Evolutionary conservation across 2,113 vertebrate genomes (phyloP), one percentile per base, ranked within the genome.

Genomic region (Nothobranchius furzeri): DNA sequence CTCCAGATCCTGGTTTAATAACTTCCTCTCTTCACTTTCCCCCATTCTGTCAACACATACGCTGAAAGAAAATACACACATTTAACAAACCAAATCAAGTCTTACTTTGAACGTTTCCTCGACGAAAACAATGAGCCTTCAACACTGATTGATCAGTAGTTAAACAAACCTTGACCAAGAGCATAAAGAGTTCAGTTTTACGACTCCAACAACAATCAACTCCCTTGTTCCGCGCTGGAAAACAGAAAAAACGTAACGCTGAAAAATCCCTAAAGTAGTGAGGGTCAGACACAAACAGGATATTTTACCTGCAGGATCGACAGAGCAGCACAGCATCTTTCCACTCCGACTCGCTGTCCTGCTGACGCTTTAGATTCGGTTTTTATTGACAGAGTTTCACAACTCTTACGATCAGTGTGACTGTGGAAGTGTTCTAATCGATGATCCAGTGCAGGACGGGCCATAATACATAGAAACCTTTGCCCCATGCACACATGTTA

Each of bases 1-100:
- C 83, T 97, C 96, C 76, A 93, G 92, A 67, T 90, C 93, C 85
- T 93, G 88, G 81, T 96, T 97, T 68, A 98, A 89, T 67, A 92
- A 89, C 68, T 93, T 94, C 69, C 85, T 90, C 69, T 95, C 95
- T 79, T 89, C 64, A 2, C 30, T 91, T 64, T 86, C 95, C 80
- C 93, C 94, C 96, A 98, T 96, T 64, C 82, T 93, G 91, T 66
- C 71, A 54, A 42, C 52, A 45, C 30, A 67, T 8, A 60, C 53
- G 54, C 84, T 85, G 24, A 25, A n/a, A 77, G 43, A 43, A 75
- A 9, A 40, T 4, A 64, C 13, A 11, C 6, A 14, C 13, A 14
- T 47, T 47, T 14, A 47, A 6, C 7, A 48, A 4, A 48, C 4
- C 2, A 47, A 12, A 13, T 11, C 11, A 47, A 12, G 45, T 12